Base-by-base conservation (phyloP, 2,888 invertebrate species). In the Gari tellinella region DNA sequence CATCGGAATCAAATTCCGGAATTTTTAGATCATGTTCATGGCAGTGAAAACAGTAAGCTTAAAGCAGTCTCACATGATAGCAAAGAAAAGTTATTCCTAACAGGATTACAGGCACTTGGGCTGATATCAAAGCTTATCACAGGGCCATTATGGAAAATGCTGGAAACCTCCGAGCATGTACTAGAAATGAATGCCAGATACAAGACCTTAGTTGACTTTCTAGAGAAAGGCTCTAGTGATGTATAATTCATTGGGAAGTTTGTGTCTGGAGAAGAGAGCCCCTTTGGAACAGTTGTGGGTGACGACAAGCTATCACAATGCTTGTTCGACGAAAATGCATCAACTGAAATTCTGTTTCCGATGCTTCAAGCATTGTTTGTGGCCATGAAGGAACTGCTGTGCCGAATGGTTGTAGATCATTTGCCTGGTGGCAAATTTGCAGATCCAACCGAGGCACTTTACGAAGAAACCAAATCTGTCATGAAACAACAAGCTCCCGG, bases 401-500 rank as follows among this genome's bases (percentile, higher is more conserved):
- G 17, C 2, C 21, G 67, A 53, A 72, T 72, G 67, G 55, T 72
- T 10, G 23, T 46, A 26, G 66, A 65, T 7, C 70, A 75, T 49
- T 38, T 76, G 31, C 72, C 69, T 26, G 72, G 63, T 19, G 79
- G 79, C 4, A 68, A 61, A 58, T 72, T 53, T 37, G 41, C 25
- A 31, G 15, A 43, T 12, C 56, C 51, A 51, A 43, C 49, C 14
- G 62, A 58, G 14, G 41, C 41, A 21, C 14, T 61, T 8, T 31
- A 21, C 21, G 41, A 15, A 40, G 43, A 69, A 45, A 69, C 65
- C 23, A 38, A 38, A 23, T 77, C 70, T 41, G 58, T 26, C 17
- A 64, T 55, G 62, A 77, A 66, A 17, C 80, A 80, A 41, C 67
- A 74, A 21, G 74, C 77, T 26, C 77, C 76, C 14, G 74, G 74